Evolutionary conservation across 1,140 invertebrate genomes (phyloP).

Genomic region (Helicoverpa zea): DNA sequence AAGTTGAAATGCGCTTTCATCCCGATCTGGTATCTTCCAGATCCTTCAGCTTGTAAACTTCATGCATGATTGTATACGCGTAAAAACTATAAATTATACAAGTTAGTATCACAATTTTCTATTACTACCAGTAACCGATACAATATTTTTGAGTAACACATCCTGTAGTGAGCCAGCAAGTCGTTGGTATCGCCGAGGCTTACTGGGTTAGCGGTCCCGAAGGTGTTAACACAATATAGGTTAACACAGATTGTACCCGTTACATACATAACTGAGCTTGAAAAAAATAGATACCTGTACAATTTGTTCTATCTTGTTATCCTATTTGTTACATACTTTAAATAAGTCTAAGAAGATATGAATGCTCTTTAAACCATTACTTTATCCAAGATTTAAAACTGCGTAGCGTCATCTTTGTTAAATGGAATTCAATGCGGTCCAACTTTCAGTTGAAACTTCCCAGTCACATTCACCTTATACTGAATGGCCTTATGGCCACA

Average conservation of each 20-base stretch:
- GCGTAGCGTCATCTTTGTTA: too few species aligned
- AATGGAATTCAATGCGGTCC: constrained; percentile 14
- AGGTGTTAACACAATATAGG: constrained; percentile 10
- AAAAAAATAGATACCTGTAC: background rate
- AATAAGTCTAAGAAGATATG: too few species aligned
- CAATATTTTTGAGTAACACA: background rate
- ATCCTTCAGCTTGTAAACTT: too few species aligned
- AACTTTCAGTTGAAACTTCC: background rate
- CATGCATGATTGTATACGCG: too few species aligned
- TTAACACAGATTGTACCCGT: constrained; percentile 1
- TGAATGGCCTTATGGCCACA: background rate
- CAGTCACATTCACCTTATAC: background rate
- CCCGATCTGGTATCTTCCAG: too few species aligned
- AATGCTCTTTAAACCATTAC: too few species aligned
- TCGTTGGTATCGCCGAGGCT: constrained; percentile 6
- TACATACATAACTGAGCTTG: background rate
- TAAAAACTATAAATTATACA: too few species aligned
- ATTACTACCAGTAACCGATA: too few species aligned
- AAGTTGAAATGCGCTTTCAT: too few species aligned
- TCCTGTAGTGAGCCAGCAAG: background rate
- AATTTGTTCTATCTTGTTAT: background rate
- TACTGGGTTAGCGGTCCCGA: constrained; percentile 29
- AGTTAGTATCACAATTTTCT: too few species aligned
- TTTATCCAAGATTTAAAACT: too few species aligned
- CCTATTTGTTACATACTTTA: background rate